These are phyloP conservation scores for Meta bourneti DNA, from an alignment of 2,888 invertebrate species.

Conservation along the genomic window DNA sequence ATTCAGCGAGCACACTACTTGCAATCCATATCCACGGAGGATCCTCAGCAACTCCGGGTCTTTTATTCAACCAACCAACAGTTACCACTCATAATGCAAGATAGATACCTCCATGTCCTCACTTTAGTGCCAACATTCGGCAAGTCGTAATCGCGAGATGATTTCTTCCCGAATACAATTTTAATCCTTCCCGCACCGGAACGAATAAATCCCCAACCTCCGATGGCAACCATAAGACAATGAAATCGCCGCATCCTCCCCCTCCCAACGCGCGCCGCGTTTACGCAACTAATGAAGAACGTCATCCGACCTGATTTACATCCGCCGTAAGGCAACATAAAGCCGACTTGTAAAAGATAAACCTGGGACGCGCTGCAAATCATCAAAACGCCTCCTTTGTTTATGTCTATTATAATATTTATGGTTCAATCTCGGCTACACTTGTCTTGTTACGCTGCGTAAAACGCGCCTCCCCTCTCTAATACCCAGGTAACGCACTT, in stretches of 20 bases:
- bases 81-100: too few species aligned
- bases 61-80: too few species aligned
- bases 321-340: conserved; percentile 56
- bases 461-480: conserved; percentile 28
- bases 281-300: conserved; percentile 72
- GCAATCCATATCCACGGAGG: too few species aligned
- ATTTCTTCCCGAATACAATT: neutral
- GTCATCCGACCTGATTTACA: conserved; percentile 72
- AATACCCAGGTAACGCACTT: conserved; percentile 45
- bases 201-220: neutral
- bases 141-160: neutral
- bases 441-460: conserved; percentile 22
- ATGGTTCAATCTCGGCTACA: conserved; percentile 25
- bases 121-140: neutral
- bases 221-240: neutral
- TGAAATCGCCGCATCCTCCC: conserved; percentile 21
- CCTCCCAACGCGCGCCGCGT: conserved; percentile 17
- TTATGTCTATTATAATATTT: conserved; percentile 75
- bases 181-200: neutral
- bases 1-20: too few species aligned
- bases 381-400: conserved; percentile 66
- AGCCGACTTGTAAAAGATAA: conserved; percentile 72
- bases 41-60: too few species aligned
- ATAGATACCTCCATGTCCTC: too few species aligned
- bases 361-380: conserved; percentile 57